Evolutionary conservation across 2,113 vertebrate species (phyloP), one percentile per base, ranked within the genome.

Genomic region (Microtus pennsylvanicus): DNA sequence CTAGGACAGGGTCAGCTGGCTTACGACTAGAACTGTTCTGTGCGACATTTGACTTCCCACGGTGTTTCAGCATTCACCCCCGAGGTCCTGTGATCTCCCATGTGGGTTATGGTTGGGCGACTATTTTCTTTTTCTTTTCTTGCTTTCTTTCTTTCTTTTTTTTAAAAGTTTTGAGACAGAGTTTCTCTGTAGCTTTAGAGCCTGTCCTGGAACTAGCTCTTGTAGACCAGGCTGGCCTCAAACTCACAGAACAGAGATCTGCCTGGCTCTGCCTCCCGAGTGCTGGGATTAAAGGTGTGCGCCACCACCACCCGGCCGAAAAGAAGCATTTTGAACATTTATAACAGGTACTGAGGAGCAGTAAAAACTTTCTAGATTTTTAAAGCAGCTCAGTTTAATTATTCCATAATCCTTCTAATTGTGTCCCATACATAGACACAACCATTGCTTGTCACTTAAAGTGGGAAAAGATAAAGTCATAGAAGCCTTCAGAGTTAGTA

Each of bases 61-160:
- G 13, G 5, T 50, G 28, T 72, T 74, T 81, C 21, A 2, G 3
- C 24, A 52, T 72, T 77, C 30, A 70, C 26, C 10, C 9, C 2
- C 4, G 10, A 93, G 63, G 16, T 72, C 30, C 5, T 3, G 2
- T 14, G 1, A 50, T 38, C n/a, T 3, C 3, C 13, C 13, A 0
- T 13, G 33, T 6, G 21, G 21, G 24, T 65, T 28, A 24, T 28
- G 4, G 2, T 19, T 90, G 83, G 24, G 26, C 19, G 19, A 42
- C 19, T 1, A 10, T 78, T 67, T 72, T 65, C 55, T 19, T 58
- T 58, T 58, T 19, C 17, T 58, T 58, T 55, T 17, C 13, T 14
- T 52, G 0, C 52, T 14, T 52, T 14, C 50, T 50, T 55, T 16
- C 52, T 55, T 55, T 0, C 3, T 55, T 16, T 55, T 55, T 55